Conservation (phyloP, 2,797 vertebrate species). For the Natrix natrix region DNA sequence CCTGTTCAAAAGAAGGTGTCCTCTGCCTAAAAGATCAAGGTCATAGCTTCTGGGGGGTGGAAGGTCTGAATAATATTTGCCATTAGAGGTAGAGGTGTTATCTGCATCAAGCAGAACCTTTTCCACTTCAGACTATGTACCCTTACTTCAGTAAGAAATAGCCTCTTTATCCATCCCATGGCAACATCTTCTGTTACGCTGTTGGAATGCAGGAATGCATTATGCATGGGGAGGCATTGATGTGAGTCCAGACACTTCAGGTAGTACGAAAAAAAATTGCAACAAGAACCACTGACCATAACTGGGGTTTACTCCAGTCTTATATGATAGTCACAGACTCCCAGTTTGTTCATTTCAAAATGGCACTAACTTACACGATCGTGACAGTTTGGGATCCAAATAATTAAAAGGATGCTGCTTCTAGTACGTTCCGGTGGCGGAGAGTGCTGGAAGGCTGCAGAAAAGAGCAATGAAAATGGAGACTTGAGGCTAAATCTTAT, state of each 20-base stretch:
- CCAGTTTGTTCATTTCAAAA: not conserved
- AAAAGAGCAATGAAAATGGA: not conserved
- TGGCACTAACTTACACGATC: not conserved
- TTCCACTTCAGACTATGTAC: not conserved
- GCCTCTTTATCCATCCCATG: not conserved
- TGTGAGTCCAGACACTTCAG: not conserved
- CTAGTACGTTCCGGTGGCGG: not conserved
- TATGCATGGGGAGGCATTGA: not conserved
- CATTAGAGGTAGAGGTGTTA: not conserved
- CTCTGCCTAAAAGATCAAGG: not conserved
- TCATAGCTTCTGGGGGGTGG: not conserved
- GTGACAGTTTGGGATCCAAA: not conserved
- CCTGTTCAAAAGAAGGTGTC: not conserved
- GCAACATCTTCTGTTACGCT: not conserved
- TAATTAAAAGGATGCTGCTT: not conserved
- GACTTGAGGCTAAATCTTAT: not conserved
- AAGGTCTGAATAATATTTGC: not conserved
- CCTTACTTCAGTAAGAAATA: not conserved
- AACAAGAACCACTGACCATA: not conserved
- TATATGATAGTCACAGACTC: not conserved
- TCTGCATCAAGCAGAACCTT: not conserved
- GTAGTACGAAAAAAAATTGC: not conserved
- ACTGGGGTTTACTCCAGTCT: not conserved
- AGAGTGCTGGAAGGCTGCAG: not conserved
- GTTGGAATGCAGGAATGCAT: not conserved